Base-by-base conservation (phyloP, 2,888 invertebrate species). In the Helicoverpa assulta region DNA sequence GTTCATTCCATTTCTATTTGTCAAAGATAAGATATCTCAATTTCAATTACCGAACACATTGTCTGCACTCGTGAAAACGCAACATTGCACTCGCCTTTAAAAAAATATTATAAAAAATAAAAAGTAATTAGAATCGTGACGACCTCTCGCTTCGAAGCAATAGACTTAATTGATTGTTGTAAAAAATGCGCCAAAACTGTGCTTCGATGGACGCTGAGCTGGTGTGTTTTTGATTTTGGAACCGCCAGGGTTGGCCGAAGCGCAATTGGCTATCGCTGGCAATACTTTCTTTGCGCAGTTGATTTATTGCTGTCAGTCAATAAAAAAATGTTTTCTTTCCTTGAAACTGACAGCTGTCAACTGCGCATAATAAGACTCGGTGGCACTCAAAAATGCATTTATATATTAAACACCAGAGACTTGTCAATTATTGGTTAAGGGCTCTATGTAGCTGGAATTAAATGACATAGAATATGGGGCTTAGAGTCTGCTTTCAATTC, bases 41-140 rank as follows among this genome's bases (percentile, higher is more conserved):
- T 84, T 80, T 76, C 76, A 73, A 78, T 71, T 58, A 76, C 65
- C 64, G 76, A 80, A 75, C 77, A 74, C 67, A 76, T 78, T 76
- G 75, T 81, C 70, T 58, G 69, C 68, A 71, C 63, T 61, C 71
- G 74, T 73, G 73, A 66, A 83, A 73, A 70, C 73, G 70, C 75
- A 84, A 81, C 81, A 77, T 72, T 80, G 81, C 78, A 81, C 77
- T 78, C 78, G 66, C 77, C 79, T 73, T 76, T 79, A 76, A 66
- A 65, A 70, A 59, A 8, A 43, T 43, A 43, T 43, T 43, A 73
- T 70, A 76, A 76, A 80, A 80, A 81, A 80, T 77, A 87, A 86
- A 88, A 90, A 85, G 77, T 85, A 82, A 88, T 86, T 87, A 87
- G 67, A 89, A 87, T 87, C 90, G 89, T 90, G 89, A 88, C 86